Percentiles rank a stretch among this genome's conserved stretches.
Conservation (phyloP, 2,797 vertebrate species). For the Hipposideros larvatus region DNA sequence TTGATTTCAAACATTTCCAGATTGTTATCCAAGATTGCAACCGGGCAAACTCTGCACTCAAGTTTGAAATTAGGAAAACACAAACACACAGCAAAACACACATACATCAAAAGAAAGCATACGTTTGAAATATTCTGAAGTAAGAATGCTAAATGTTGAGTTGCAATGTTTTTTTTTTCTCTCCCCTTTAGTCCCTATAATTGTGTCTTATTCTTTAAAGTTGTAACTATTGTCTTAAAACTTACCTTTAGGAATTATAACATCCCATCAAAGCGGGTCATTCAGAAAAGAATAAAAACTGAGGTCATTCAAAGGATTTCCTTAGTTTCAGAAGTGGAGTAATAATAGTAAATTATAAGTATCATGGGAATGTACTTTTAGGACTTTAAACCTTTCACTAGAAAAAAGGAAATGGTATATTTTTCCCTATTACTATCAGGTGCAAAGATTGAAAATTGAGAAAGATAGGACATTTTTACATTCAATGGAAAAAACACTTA, state of each 20-base stretch:
- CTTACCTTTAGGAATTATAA: conserved; percentile 37
- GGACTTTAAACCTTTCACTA: conserved; percentile 58
- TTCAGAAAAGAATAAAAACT: conserved; percentile 73
- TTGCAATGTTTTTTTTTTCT: not conserved
- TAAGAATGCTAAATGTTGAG: not conserved
- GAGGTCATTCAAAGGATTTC: conserved; percentile 74
- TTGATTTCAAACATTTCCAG: conserved; percentile 82
- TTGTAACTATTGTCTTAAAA: conserved; percentile 54
- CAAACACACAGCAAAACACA: not conserved
- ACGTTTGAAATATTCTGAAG: not conserved
- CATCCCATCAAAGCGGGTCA: conserved; percentile 46
- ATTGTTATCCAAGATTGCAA: conserved; percentile 65
- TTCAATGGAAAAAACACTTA: conserved; percentile 30
- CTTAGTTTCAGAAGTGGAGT: conserved; percentile 71
- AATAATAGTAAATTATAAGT: conserved; percentile 79
- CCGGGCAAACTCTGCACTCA: not conserved
- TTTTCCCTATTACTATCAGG: conserved; percentile 58
- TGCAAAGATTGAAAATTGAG: conserved; percentile 53
- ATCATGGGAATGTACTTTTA: conserved; percentile 59
- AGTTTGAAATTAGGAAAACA: conserved; percentile 44
- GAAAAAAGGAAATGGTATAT: conserved; percentile 62
- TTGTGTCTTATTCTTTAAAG: not conserved
- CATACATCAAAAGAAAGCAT: conserved; percentile 38
- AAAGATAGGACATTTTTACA: conserved; percentile 8
- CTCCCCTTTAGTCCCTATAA: not conserved